phyloP scores from a whole-genome alignment of 2,888 invertebrate species.

The Trachelus iudaicus region DNA sequence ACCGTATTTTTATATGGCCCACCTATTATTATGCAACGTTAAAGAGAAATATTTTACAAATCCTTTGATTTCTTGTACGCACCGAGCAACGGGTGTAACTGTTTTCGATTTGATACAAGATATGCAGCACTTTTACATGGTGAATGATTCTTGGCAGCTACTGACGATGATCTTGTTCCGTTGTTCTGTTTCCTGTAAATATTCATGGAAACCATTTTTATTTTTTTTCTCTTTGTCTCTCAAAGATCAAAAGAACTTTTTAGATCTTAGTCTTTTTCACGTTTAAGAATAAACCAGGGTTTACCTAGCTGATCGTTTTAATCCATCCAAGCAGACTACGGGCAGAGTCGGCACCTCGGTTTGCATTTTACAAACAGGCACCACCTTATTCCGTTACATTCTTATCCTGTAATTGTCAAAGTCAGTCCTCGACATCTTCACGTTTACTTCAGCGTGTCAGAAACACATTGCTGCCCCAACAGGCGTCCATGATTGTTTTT shows the following conservation, averaged over 20 bases:
- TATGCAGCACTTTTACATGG: constrained; percentile 39
- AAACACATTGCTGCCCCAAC: constrained; percentile 38
- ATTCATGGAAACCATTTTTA: not conserved
- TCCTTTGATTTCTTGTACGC: constrained; percentile 28
- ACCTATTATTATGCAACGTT: constrained; percentile 23
- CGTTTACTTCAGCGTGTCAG: constrained; percentile 21
- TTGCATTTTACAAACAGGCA: constrained; percentile 54
- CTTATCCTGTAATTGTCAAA: constrained; percentile 10
- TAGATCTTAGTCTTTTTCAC: not conserved
- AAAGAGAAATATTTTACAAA: not conserved
- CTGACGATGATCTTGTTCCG: constrained; percentile 37
- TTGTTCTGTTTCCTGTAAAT: constrained; percentile 45
- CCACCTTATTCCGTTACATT: constrained; percentile 8
- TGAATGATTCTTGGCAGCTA: constrained; percentile 40
- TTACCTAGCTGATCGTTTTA: constrained; percentile 53
- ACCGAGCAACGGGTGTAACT: constrained; percentile 53
- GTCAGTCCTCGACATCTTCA: constrained; percentile 23
- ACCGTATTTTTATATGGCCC: constrained; percentile 65
- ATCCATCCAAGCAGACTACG: constrained; percentile 52
- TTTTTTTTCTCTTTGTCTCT: not conserved
- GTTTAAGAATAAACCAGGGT: constrained; percentile 7
- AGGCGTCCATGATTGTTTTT: constrained; percentile 57
- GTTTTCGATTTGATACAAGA: constrained; percentile 47
- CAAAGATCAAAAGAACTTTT: not conserved
- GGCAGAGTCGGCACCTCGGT: constrained; percentile 58